A percentile compares a stretch with the other conserved stretches of the same genome.
Evolutionary conservation across 2,797 vertebrate species (phyloP).

Genomic region (Siniperca obscura): DNA sequence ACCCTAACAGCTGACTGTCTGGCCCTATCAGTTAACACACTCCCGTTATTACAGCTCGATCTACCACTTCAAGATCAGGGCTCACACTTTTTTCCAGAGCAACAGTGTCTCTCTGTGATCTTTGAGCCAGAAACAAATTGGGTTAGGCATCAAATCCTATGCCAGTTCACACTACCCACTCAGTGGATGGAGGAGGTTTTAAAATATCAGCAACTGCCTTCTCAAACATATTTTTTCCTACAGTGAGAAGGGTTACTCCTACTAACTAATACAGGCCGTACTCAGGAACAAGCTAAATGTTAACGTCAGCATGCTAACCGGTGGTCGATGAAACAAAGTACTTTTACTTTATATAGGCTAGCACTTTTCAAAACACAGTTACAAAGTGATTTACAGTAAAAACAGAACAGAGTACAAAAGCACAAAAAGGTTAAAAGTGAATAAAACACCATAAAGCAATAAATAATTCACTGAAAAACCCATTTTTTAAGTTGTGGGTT

Average conservation of each 20-base stretch:
- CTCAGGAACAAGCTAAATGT: not conserved
- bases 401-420: not conserved
- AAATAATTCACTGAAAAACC: too few species aligned
- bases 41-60: slow-evolving; percentile 44
- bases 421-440: not conserved
- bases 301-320: not conserved
- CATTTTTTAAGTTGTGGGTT: too few species aligned
- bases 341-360: not conserved
- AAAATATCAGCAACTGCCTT: slow-evolving; percentile 50
- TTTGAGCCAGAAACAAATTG: slow-evolving; percentile 67
- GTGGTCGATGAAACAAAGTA: not conserved
- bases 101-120: slow-evolving; percentile 64
- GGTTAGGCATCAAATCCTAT: slow-evolving; percentile 29
- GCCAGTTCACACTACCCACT: slow-evolving; percentile 61
- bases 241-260: not conserved
- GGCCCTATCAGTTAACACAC: slow-evolving; percentile 35
- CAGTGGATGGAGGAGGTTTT: slow-evolving; percentile 40
- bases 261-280: not conserved
- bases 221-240: slow-evolving; percentile 11
- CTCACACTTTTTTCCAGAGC: slow-evolving; percentile 26
- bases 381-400: not conserved
- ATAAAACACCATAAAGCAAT: not conserved
- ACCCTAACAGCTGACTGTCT: slow-evolving; percentile 55
- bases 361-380: not conserved
- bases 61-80: slow-evolving; percentile 42